Evolutionary conservation across 2,888 invertebrate genomes (phyloP), one percentile per base, ranked within the genome.

Genomic region (Lampropteryx suffumata): DNA sequence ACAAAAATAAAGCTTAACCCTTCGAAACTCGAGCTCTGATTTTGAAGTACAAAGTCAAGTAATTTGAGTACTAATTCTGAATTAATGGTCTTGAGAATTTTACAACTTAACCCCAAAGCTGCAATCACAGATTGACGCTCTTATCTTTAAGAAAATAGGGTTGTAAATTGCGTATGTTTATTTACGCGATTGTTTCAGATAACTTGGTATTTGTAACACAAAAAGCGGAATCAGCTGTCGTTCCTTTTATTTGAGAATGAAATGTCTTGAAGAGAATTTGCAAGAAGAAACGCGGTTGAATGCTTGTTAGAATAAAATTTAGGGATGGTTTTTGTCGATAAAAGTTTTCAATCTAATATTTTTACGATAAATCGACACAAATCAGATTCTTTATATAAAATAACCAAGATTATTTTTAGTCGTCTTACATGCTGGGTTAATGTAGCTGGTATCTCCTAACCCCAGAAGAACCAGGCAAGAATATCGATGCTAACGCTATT

Each of bases 151-250:
- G 2, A 0, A 8, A 4, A 1, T 33, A 59, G 37, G 41, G 51
- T 54, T 43, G 17, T 43, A 46, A 43, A 4, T 57, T 1, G 21
- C 5, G 2, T 21, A n/a, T 0, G 9, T 21, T n/a, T 13, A 17
- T 27, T 5, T 7, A 26, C n/a, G 0, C 2, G 7, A 7, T 4
- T 41, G 36, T 33, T 12, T n/a, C 8, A 0, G 14, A 14, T 27
- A 49, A 29, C 35, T 33, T 52, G 32, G 58, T 55, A 32, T 49
- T 50, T 35, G 13, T 37, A 35, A 37, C 39, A 50, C 57, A 59
- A 77, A 79, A 78, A 79, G 74, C 65, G 57, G 55, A 69, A 79
- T 86, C 87, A 88, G 87, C 87, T 87, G 87, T 82, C 78, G 70
- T 64, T 66, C 56, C 68, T 67, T 75, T 82, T 82, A 80, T 85